Percentiles rank a stretch among this genome's conserved stretches.
phyloP scores from a whole-genome alignment of 2,113 vertebrate species.

The Aptenodytes forsteri region DNA sequence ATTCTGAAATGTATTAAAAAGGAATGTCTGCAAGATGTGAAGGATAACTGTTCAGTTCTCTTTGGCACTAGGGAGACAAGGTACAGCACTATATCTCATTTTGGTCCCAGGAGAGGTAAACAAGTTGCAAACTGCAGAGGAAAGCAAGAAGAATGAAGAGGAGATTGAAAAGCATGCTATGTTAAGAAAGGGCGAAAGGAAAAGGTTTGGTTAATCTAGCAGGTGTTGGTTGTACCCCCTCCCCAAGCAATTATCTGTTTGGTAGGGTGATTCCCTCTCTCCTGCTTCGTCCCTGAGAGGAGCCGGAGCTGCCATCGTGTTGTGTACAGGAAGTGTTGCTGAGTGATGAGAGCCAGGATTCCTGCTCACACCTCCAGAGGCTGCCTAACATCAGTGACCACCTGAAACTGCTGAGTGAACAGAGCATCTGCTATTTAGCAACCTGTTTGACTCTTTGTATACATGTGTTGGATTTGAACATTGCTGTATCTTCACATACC shows the following conservation, averaged over 20 bases:
- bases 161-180: background rate
- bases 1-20: background rate
- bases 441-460: background rate
- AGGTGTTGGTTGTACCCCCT: background rate
- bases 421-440: background rate
- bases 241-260: background rate
- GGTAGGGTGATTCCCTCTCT: background rate
- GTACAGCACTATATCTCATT: background rate
- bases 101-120: background rate
- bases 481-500: background rate
- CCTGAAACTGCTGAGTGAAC: background rate
- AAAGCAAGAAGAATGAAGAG: background rate
- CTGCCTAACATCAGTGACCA: background rate
- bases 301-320: background rate
- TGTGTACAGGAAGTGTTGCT: fast-evolving
- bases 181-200: background rate
- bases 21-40: background rate
- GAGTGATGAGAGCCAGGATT: background rate
- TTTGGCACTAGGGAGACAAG: background rate
- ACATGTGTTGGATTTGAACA: background rate
- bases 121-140: background rate
- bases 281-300: background rate
- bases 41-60: background rate
- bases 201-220: background rate
- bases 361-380: background rate